Percentiles rank a stretch among this genome's conserved stretches.
Evolutionary conservation across 2,888 invertebrate genomes (phyloP).

Genomic region (Sinotaia quadrata): DNA sequence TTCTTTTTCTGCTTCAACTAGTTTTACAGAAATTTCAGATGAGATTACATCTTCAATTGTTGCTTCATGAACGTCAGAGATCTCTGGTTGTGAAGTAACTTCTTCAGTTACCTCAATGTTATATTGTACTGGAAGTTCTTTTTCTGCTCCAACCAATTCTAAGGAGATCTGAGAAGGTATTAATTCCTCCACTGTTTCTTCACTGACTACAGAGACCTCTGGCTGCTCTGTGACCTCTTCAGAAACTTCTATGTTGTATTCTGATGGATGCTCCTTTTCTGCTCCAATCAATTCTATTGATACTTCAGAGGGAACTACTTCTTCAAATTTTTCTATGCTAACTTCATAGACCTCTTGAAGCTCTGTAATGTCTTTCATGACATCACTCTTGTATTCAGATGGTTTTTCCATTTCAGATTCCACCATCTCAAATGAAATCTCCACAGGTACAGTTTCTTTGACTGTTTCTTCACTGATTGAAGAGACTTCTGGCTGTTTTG

Average conservation of each 20-base stretch:
- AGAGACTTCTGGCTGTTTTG: constrained; percentile 30
- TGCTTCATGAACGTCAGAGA: constrained; percentile 30
- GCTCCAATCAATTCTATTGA: constrained; percentile 34
- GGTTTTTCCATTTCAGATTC: constrained; percentile 33
- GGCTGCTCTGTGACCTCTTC: constrained; percentile 35
- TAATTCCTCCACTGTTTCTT: constrained; percentile 31
- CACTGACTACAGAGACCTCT: constrained; percentile 32
- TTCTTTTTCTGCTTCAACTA: constrained; percentile 32
- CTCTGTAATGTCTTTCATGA: constrained; percentile 30
- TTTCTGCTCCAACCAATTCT: constrained; percentile 33
- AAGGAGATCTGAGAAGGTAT: constrained; percentile 33
- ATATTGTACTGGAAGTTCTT: constrained; percentile 32
- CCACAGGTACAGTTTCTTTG: constrained; percentile 35
- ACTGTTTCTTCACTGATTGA: constrained; percentile 27
- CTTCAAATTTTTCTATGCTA: constrained; percentile 30
- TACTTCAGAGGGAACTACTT: constrained; percentile 32
- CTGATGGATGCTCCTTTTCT: constrained; percentile 37
- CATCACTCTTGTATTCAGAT: constrained; percentile 30
- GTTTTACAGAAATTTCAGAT: constrained; percentile 38
- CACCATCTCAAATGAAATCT: constrained; percentile 32
- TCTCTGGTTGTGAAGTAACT: constrained; percentile 35
- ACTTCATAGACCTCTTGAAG: constrained; percentile 30
- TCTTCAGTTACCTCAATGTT: constrained; percentile 42
- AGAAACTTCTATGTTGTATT: constrained; percentile 42
- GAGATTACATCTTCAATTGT: constrained; percentile 31